Evolutionary conservation across 2,888 invertebrate genomes (phyloP).

Genomic region (Oeneis ivallda): DNA sequence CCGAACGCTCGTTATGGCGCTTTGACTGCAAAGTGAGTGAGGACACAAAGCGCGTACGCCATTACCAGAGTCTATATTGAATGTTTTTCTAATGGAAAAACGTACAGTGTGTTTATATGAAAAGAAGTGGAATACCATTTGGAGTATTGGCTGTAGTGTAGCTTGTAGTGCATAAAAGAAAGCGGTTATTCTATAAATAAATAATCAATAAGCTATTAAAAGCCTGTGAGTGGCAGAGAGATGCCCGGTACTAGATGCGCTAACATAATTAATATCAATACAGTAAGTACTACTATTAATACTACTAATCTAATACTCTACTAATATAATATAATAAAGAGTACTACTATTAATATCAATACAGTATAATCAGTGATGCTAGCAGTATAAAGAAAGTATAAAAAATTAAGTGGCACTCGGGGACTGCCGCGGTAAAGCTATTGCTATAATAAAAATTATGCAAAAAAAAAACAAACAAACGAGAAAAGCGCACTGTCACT

Average conservation of each 20-base stretch:
- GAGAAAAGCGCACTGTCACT: no score
- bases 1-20: conserved; percentile 37
- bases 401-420: no score
- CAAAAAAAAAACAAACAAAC: no score
- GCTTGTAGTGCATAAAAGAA: background rate
- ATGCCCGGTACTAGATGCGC: background rate
- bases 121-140: background rate
- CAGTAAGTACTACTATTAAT: no score
- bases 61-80: conserved; percentile 18
- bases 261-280: no score
- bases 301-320: no score
- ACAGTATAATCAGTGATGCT: no score
- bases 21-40: conserved; percentile 37
- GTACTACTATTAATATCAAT: no score
- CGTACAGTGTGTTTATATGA: background rate
- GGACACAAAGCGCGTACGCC: conserved; percentile 25
- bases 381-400: no score
- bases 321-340: no score
- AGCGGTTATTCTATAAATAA: background rate
- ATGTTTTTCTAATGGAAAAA: conserved; percentile 6
- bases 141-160: background rate
- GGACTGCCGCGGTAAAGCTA: no score
- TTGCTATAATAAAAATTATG: no score
- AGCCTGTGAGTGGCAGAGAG: background rate
- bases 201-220: background rate